These are phyloP conservation scores for Nycticryphes semicollaris DNA, from an alignment of 2,113 vertebrate genomes.

Conservation along the genomic window DNA sequence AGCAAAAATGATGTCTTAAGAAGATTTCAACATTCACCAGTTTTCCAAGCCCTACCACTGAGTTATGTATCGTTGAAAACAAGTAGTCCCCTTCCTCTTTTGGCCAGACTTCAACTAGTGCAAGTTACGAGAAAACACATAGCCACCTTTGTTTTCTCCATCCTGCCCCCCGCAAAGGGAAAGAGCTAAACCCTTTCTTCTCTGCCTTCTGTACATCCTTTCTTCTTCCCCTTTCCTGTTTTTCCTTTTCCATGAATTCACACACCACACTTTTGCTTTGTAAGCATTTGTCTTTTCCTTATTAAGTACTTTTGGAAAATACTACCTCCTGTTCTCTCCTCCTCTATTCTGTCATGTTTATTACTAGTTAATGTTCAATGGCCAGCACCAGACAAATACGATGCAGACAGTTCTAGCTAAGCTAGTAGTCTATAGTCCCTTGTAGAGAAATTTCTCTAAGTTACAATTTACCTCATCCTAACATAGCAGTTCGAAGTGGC, in stretches of 20 bases:
- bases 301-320: not conserved
- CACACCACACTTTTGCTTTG: not conserved
- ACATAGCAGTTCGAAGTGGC: not conserved
- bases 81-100: not conserved
- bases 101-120: not conserved
- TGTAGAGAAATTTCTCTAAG: not conserved
- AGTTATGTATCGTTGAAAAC: not conserved
- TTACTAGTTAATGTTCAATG: not conserved
- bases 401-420: not conserved
- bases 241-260: not conserved
- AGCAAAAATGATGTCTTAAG: not conserved
- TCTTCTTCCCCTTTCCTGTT: not conserved
- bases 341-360: not conserved
- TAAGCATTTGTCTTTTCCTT: not conserved
- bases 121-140: not conserved
- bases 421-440: not conserved
- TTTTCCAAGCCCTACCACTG: not conserved
- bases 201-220: not conserved
- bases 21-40: not conserved
- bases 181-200: not conserved
- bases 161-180: not conserved
- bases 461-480: not conserved
- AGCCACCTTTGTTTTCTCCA: not conserved
- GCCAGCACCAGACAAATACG: not conserved
- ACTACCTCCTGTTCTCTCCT: not conserved